phyloP scores from a whole-genome alignment of 2,888 invertebrate genomes.

The Meandrusa payeni region DNA sequence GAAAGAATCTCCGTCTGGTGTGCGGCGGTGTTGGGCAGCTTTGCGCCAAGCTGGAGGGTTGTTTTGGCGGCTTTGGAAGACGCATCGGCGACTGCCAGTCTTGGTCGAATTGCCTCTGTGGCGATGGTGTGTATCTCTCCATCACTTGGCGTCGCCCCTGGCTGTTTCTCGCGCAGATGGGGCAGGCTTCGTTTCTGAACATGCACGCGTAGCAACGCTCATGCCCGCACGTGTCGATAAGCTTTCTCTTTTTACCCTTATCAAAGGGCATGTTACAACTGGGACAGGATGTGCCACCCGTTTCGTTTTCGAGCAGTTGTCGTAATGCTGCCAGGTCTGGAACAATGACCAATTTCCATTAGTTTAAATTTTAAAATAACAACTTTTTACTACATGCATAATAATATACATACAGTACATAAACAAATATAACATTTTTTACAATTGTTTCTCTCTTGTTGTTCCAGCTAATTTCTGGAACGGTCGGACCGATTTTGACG shows the following conservation, averaged over 20 bases:
- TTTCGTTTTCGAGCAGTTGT: conserved; percentile 88
- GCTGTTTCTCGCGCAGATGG: conserved; percentile 84
- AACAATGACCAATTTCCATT: too few relatives aligned
- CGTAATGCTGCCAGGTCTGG: conserved; percentile 91
- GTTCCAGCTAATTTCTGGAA: too few relatives aligned
- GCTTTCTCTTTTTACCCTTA: conserved; percentile 96
- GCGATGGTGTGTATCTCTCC: conserved; percentile 71
- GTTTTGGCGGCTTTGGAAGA: conserved; percentile 82
- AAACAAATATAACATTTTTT: too few relatives aligned
- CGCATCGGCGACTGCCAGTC: conserved; percentile 79
- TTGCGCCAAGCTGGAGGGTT: conserved; percentile 77
- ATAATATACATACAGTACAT: too few relatives aligned
- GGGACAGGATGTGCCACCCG: conserved; percentile 86
- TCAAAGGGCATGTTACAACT: conserved; percentile 97
- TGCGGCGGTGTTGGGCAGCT: conserved; percentile 92
- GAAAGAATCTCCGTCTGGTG: conserved; percentile 88
- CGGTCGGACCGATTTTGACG: too few relatives aligned
- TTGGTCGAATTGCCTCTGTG: conserved; percentile 58
- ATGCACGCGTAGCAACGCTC: conserved; percentile 97
- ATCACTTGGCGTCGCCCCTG: conserved; percentile 63
- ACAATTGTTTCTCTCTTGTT: too few relatives aligned
- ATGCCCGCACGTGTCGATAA: conserved; percentile 97
- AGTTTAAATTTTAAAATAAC: too few relatives aligned
- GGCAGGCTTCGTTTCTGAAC: conserved; percentile 95
- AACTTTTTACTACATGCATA: too few relatives aligned